phyloP scores from a whole-genome alignment of 2,888 invertebrate genomes.

The Spodoptera picta region DNA sequence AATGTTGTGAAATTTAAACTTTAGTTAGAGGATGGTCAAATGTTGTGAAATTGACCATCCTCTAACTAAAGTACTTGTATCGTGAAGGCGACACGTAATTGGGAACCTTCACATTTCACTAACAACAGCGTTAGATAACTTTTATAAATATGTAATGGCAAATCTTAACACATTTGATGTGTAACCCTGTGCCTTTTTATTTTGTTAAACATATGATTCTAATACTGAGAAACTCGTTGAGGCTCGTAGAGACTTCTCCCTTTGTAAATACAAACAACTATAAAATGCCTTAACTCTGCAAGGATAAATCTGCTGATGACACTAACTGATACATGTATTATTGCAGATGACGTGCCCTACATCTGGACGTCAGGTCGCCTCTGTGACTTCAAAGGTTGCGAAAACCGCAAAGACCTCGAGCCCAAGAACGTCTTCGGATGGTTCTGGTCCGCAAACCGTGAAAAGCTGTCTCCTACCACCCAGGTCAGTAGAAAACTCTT shows the following conservation, averaged over 20 bases:
- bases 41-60: conserved; percentile 38
- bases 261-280: too few species aligned
- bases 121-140: conserved; percentile 25
- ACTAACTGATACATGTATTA: conserved; percentile 16
- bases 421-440: conserved; percentile 95
- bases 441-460: conserved; percentile 97
- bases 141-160: conserved; percentile 49
- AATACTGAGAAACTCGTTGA: too few species aligned
- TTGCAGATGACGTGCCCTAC: conserved; percentile 94
- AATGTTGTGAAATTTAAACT: conserved; percentile 45
- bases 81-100: conserved; percentile 46
- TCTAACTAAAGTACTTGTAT: conserved; percentile 14
- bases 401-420: conserved; percentile 94
- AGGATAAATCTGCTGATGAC: conserved; percentile 1
- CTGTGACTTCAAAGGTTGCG: conserved; percentile 98
- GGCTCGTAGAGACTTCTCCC: too few species aligned
- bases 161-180: conserved; percentile 36
- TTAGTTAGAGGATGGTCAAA: too few species aligned
- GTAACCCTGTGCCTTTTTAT: conserved; percentile 41
- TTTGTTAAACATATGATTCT: conserved; percentile 13
- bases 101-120: conserved; percentile 56
- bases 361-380: conserved; percentile 98
- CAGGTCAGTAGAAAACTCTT: conserved; percentile 74
- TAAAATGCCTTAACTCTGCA: too few species aligned
- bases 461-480: conserved; percentile 95